These are phyloP conservation scores for Lepidurus apus DNA, from an alignment of 1,140 invertebrate species.

Conservation along the genomic window DNA sequence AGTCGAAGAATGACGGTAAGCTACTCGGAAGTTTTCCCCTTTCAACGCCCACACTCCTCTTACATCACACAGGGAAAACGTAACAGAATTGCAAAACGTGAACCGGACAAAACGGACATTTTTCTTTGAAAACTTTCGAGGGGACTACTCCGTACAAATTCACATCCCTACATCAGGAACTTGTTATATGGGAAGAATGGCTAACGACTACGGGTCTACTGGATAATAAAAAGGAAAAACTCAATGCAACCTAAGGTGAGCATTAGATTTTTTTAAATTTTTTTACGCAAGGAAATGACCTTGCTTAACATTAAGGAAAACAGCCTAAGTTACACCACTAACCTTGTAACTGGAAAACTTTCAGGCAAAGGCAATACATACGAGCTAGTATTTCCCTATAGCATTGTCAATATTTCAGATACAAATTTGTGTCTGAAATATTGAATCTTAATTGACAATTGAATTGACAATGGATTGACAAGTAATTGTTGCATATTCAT, in stretches of 20 bases:
- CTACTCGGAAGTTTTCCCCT: not conserved
- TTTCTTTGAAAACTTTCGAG: not conserved
- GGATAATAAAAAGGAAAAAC: no score
- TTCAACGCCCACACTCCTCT: not conserved
- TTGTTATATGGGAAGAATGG: not conserved
- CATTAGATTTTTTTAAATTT: not conserved
- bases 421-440: no score
- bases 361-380: not conserved
- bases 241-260: no score
- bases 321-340: not conserved
- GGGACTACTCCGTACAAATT: not conserved
- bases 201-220: not conserved
- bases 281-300: not conserved
- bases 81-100: not conserved
- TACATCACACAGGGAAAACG: not conserved
- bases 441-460: no score
- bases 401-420: no score
- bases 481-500: no score
- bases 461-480: no score
- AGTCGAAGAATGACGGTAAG: not conserved
- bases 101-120: not conserved
- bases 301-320: not conserved
- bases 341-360: not conserved
- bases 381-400: no score
- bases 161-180: not conserved